Evolutionary conservation across 2,888 invertebrate species (phyloP).

Genomic region (Agrotis exclamationis): DNA sequence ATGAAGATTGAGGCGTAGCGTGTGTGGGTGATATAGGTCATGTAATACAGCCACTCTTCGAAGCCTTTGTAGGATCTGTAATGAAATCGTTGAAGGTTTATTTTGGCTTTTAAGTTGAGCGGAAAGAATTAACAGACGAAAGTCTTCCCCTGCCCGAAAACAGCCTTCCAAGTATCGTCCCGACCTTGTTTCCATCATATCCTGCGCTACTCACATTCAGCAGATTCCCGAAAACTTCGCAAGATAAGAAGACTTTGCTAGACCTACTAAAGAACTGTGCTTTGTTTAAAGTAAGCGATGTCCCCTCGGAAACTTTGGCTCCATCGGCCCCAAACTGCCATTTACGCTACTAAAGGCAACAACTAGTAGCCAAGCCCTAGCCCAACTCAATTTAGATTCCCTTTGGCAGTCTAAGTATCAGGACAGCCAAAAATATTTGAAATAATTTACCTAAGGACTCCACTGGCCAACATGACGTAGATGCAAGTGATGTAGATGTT

Average conservation of each 20-base stretch:
- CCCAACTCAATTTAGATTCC: too few species aligned
- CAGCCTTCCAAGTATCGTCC: neutral
- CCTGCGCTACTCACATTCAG: neutral
- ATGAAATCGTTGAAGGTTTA: constrained; percentile 26
- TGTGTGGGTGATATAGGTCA: constrained; percentile 95
- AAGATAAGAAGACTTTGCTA: neutral
- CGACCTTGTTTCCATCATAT: neutral
- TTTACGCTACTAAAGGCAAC: too few species aligned
- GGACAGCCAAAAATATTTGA: neutral
- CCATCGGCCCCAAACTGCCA: neutral
- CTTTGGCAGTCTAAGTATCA: neutral
- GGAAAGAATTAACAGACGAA: neutral
- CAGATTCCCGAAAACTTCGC: neutral
- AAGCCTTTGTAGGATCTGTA: constrained; percentile 94
- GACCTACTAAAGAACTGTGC: too few species aligned
- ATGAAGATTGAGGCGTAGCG: constrained; percentile 95
- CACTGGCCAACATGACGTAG: constrained; percentile 94
- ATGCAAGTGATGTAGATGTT: constrained; percentile 95
- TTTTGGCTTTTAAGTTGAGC: neutral
- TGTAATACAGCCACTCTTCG: constrained; percentile 95
- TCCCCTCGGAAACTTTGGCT: neutral
- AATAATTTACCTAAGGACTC: constrained; percentile 93
- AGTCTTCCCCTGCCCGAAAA: neutral
- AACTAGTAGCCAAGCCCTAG: too few species aligned
- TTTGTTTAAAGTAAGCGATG: neutral